Evolutionary conservation across 2,888 invertebrate genomes (phyloP).

Genomic region (Prosopocoilus inquinatus): DNA sequence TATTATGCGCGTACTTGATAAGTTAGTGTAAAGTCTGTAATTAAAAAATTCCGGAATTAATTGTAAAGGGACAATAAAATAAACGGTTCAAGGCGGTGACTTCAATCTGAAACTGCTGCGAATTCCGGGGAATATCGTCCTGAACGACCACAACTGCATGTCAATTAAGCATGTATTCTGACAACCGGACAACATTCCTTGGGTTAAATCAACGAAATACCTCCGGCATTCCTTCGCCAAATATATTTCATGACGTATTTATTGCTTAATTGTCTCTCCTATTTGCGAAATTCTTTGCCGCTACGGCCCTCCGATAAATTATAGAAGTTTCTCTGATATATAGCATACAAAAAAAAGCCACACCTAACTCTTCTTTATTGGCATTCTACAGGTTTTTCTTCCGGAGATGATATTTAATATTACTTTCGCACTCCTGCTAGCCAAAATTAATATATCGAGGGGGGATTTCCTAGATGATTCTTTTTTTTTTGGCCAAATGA

Average conservation of each 20-base stretch:
- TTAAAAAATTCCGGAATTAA: too few relatives aligned
- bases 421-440: too few relatives aligned
- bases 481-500: too few relatives aligned
- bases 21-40: too few relatives aligned
- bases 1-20: too few relatives aligned
- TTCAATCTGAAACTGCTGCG: constrained; percentile 1
- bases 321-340: too few relatives aligned
- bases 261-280: constrained; percentile 25
- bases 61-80: background rate
- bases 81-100: background rate
- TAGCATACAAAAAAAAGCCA: too few relatives aligned
- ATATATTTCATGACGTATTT: constrained; percentile 40
- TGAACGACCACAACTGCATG: constrained; percentile 37
- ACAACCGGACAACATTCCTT: constrained; percentile 39
- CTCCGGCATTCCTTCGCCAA: constrained; percentile 35
- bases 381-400: too few relatives aligned
- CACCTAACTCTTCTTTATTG: too few relatives aligned
- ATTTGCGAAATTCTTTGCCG: constrained; percentile 20
- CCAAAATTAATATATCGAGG: too few relatives aligned
- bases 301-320: background rate
- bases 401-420: too few relatives aligned
- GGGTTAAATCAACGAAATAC: constrained; percentile 42
- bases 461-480: too few relatives aligned
- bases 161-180: constrained; percentile 37
- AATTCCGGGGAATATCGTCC: constrained; percentile 28